Evolutionary conservation across 2,113 vertebrate genomes (phyloP), one percentile per base, ranked within the genome.

Genomic region (Capreolus pygargus): DNA sequence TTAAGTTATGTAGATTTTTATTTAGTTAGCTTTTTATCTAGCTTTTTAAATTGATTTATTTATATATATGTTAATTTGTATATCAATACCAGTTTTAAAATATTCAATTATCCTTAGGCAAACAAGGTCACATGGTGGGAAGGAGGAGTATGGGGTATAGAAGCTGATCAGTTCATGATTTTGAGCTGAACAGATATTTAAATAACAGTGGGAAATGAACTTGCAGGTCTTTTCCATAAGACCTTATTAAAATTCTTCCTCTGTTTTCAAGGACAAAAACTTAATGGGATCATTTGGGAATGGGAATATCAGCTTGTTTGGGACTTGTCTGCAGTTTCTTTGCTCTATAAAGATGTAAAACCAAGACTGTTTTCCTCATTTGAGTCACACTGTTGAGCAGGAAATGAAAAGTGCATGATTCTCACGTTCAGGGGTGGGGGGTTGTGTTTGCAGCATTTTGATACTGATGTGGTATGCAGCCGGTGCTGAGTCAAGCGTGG

Each of bases 391-490:
- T 19, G 30, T 28, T 27, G 9, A 27, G 28, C 21, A 57, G 28
- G 14, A 39, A 47, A 54, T 3, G 2, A n/a, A 19, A 28, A 52
- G 15, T 2, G 0, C 1, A 8, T 3, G 43, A 79, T 30, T 85
- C 43, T 92, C 16, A 58, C 6, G 5, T 17, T 85, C 1, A 0
- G 43, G n/a, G 23, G 3, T 47, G 23, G 61, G 89, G 93, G 27
- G 3, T 5, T 97, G 64, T 82, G 8, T 94, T 88, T n/a, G 16
- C 88, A 98, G 98, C 2, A 52, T 83, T 16, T 50, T 98, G 91
- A 45, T 78, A 1, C n/a, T 82, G 89, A 98, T 98, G 97, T 98
- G 97, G 98, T 39, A 97, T 0, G 96, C 97, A 0, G 98, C 86
- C 0, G 90, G 96, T 13, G 57, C 84, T 0, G 94, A 98, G n/a